Evolutionary conservation across 2,888 invertebrate genomes (phyloP).

Genomic region (Trichogramma evanescens): DNA sequence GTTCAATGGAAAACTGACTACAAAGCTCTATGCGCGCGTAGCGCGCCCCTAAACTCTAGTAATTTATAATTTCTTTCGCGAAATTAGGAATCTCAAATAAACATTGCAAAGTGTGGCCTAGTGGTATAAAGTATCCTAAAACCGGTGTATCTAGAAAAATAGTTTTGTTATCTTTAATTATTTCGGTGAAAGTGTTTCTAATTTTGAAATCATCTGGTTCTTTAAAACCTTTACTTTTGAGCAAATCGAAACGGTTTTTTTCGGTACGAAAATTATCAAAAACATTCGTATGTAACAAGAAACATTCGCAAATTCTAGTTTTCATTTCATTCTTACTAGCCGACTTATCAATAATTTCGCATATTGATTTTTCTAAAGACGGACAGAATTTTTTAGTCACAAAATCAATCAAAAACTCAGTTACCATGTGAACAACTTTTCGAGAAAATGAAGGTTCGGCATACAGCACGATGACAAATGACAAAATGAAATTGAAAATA

Average conservation of each 20-base stretch:
- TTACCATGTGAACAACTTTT: slow-evolving; percentile 17
- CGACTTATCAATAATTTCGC: slow-evolving; percentile 9
- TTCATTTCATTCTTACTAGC: slow-evolving; percentile 11
- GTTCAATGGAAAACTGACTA: no score
- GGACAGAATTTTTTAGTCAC: slow-evolving; percentile 6
- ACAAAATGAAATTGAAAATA: slow-evolving; percentile 14
- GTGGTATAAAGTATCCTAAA: slow-evolving; percentile 6
- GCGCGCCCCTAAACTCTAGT: no score
- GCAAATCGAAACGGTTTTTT: slow-evolving; percentile 6
- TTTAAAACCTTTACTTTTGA: slow-evolving; percentile 1
- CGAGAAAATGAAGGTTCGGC: slow-evolving; percentile 17
- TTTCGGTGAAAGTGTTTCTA: background rate
- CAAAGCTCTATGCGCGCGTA: no score
- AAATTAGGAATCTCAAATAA: slow-evolving; percentile 25
- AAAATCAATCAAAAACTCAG: slow-evolving; percentile 12
- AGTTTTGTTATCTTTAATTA: slow-evolving; percentile 1
- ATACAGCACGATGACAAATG: slow-evolving; percentile 18
- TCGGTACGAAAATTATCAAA: slow-evolving; percentile 12
- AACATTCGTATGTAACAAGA: slow-evolving; percentile 11
- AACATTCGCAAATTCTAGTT: slow-evolving; percentile 7
- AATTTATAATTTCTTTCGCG: slow-evolving; percentile 17
- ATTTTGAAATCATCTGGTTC: background rate
- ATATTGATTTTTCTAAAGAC: slow-evolving; percentile 17
- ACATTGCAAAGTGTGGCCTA: slow-evolving; percentile 16
- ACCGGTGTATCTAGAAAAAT: slow-evolving; percentile 11